Base-by-base conservation (phyloP, 2,888 invertebrate genomes). In the Resseliella maxima region DNA sequence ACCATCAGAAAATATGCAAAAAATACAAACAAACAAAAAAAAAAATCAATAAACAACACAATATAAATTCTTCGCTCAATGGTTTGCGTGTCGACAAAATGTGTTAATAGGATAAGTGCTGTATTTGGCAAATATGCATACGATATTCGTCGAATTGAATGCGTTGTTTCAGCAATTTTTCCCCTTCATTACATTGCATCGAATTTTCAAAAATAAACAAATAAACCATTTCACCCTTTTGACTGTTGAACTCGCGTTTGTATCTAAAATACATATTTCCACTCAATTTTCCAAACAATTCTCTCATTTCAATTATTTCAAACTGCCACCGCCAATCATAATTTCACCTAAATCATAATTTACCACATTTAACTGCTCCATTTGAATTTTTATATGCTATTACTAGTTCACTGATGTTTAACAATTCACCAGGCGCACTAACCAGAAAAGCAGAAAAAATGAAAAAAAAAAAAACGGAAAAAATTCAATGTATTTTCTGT, bases 141-240 rank as follows among this genome's bases (percentile, higher is more conserved):
- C 41, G 46, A 18, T 15, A 50, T 18, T 50, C 15, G 15, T 72
- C 31, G 31, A 72, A 72, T 12, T 72, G 31, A 15, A 10, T 72
- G 72, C 72, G 31, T 72, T 72, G n/a, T n/a, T 72, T 72, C 72
- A 72, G 72, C 72, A 72, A 59, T 31, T 72, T 72, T 72, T 72
- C 72, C 72, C 15, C 72, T 72, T 72, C 72, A 72, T 72, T 72
- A 72, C 31, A 31, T 31, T 31, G n/a, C 72, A 72, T 31, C 72
- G 72, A 27, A 72, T 50, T 50, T 50, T 50, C 15, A n/a, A 50
- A 50, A 50, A 50, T 18, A 6, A 50, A 24, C 24, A n/a, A 59
- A 59, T 15, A 59, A 59, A 59, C 8, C 5, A 59, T 24, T 6
- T 18, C 59, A 59, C 5, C 15, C 59, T 3, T 24, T 50, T 21